phyloP scores from a whole-genome alignment of 2,888 invertebrate genomes.

The Timema cristinae region DNA sequence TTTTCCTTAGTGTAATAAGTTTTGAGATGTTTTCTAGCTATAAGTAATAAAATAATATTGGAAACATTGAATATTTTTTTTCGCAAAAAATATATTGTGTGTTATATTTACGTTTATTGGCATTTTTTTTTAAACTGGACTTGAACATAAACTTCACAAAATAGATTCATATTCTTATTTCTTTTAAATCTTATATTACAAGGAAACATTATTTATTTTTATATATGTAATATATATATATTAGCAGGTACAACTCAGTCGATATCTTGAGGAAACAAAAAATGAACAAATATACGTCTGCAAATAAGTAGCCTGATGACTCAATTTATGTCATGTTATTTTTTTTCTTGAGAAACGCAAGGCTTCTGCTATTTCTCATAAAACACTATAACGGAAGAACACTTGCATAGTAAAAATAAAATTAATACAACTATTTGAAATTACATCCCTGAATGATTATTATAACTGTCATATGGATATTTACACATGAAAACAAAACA shows the following conservation, averaged over 20 bases:
- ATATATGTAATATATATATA: neutral
- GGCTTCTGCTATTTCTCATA: neutral
- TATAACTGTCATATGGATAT: constrained; percentile 11
- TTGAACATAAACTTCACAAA: constrained; percentile 28
- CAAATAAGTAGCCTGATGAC: neutral
- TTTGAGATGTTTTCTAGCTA: no score
- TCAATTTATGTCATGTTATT: neutral
- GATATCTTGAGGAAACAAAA: neutral
- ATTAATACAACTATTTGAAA: neutral
- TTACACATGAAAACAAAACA: constrained; percentile 18
- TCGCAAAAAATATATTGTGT: constrained; percentile 23
- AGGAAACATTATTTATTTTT: constrained; percentile 21
- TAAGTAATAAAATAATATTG: constrained; percentile 8
- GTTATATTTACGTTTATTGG: constrained; percentile 27
- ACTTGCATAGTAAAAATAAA: constrained; percentile 10
- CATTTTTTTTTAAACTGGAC: constrained; percentile 24
- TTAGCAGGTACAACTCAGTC: constrained; percentile 24
- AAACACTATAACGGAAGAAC: constrained; percentile 20
- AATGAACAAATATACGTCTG: constrained; percentile 4
- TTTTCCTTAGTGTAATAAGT: no score
- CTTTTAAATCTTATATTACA: constrained; percentile 22
- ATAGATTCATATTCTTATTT: constrained; percentile 25
- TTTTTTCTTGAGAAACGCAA: no score
- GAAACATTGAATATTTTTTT: constrained; percentile 17
- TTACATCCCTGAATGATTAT: constrained; percentile 16